These are phyloP conservation scores for Vanacampus margaritifer DNA, from an alignment of 2,113 vertebrate genomes.

Conservation along the genomic window DNA sequence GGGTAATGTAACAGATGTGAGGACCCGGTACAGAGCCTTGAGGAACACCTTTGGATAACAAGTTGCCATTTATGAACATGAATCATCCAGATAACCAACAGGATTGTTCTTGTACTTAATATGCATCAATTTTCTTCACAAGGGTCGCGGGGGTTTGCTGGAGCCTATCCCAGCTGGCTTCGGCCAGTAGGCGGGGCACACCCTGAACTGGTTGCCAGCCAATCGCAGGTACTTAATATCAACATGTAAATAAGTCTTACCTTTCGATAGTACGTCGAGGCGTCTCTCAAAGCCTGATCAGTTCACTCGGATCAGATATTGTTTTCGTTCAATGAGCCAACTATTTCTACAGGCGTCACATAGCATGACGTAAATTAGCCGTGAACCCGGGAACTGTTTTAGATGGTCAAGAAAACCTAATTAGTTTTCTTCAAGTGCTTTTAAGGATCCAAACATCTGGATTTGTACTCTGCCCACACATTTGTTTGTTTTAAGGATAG, in stretches of 20 bases:
- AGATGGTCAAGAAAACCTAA: background rate
- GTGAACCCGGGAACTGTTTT: background rate
- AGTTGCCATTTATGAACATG: too few species aligned
- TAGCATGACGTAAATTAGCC: background rate
- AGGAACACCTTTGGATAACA: background rate
- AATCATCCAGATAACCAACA: too few species aligned
- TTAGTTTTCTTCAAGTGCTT: background rate
- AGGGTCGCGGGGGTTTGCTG: too few species aligned
- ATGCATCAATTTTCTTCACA: too few species aligned
- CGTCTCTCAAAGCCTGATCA: background rate
- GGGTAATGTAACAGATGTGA: background rate
- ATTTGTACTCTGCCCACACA: background rate
- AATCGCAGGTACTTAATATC: too few species aligned
- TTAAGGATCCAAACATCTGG: conserved; percentile 5
- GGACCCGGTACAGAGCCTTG: background rate
- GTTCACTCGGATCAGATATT: background rate
- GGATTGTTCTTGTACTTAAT: too few species aligned
- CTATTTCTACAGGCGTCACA: background rate
- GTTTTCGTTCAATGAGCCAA: background rate
- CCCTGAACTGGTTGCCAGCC: too few species aligned
- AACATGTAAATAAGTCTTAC: too few species aligned
- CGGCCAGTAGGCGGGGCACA: too few species aligned
- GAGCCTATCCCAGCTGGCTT: too few species aligned
- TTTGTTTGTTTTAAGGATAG: background rate
- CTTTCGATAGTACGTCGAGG: too few species aligned